Conservation (phyloP, 2,113 vertebrate genomes). For the Cariama cristata region DNA sequence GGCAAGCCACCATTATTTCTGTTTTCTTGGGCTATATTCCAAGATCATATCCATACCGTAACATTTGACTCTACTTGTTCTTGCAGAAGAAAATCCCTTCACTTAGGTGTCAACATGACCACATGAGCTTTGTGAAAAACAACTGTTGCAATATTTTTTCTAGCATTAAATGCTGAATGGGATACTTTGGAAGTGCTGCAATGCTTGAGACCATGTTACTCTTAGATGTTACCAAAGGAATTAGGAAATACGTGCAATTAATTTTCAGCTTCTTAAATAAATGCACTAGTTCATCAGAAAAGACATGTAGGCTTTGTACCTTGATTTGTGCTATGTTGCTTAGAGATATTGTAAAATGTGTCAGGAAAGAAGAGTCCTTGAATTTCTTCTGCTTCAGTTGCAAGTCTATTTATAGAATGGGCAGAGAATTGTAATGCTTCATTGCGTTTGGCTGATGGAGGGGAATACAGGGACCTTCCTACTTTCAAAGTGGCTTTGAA, state of each 20-base stretch:
- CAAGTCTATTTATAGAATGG: conserved; percentile 71
- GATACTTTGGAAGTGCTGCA: not conserved
- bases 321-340: conserved; percentile 37
- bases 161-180: not conserved
- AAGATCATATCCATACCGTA: not conserved
- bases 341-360: conserved; percentile 42
- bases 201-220: not conserved
- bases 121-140: not conserved
- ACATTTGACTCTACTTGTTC: not conserved
- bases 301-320: conserved; percentile 25
- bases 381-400: conserved; percentile 68
- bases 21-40: not conserved
- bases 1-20: not conserved
- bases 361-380: conserved; percentile 60
- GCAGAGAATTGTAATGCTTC: conserved; percentile 63
- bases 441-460: conserved; percentile 63
- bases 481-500: conserved; percentile 65
- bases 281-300: conserved; percentile 12
- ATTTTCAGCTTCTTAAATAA: conserved; percentile 43
- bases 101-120: not conserved
- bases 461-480: conserved; percentile 53
- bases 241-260: not conserved
- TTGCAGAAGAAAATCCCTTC: not conserved
- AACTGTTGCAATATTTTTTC: not conserved
- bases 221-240: not conserved